phyloP scores from a whole-genome alignment of 2,797 vertebrate species.

The Rhinogobio ventralis region DNA sequence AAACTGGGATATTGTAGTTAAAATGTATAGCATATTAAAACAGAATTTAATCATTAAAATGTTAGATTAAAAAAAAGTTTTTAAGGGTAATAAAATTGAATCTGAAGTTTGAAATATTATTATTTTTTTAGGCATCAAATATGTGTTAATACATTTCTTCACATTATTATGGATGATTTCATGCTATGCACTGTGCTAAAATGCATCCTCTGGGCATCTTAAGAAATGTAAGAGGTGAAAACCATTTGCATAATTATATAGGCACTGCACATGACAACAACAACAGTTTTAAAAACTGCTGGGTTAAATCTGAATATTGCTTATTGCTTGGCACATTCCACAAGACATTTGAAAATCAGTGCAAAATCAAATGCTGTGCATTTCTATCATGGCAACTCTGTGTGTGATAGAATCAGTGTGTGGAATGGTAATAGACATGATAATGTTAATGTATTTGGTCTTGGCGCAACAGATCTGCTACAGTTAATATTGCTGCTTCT shows the following conservation, averaged over 20 bases:
- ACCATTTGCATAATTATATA: slow-evolving; percentile 23
- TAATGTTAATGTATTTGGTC: background rate
- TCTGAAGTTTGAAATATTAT: background rate
- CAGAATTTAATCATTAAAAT: background rate
- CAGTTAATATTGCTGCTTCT: too few species aligned
- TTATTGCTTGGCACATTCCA: slow-evolving; percentile 20
- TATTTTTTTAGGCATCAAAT: slow-evolving; percentile 2
- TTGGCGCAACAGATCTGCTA: background rate
- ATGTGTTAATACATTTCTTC: background rate
- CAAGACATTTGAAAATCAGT: background rate
- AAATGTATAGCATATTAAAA: background rate
- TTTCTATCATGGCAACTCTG: background rate
- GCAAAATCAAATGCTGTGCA: background rate
- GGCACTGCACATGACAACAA: slow-evolving; percentile 19
- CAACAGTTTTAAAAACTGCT: background rate
- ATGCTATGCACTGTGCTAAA: slow-evolving; percentile 7
- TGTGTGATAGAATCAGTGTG: too few species aligned
- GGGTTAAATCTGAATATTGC: slow-evolving; percentile 23
- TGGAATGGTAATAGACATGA: background rate
- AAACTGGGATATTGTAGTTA: slow-evolving; percentile 64
- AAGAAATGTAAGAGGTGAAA: slow-evolving; percentile 10
- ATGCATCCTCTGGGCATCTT: slow-evolving; percentile 5
- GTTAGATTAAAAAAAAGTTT: background rate
- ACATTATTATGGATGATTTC: slow-evolving; percentile 24
- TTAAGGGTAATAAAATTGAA: background rate